These are phyloP conservation scores for Ciconia boyciana DNA, from an alignment of 2,113 vertebrate species.

Conservation along the genomic window DNA sequence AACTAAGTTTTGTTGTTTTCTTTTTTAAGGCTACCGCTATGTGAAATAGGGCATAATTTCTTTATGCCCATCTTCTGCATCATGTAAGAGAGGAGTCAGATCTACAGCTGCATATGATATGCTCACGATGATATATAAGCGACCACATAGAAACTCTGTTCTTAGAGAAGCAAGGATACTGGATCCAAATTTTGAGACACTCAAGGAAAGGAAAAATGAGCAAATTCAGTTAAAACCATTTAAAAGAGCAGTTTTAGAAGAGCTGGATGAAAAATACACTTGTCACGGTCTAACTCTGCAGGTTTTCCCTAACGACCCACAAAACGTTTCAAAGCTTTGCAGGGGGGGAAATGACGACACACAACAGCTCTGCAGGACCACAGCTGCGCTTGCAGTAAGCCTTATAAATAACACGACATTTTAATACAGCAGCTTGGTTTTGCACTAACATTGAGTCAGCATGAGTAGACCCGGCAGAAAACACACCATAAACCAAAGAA, in stretches of 20 bases:
- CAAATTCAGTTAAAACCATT: neutral
- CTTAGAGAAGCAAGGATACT: neutral
- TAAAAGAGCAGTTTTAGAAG: neutral
- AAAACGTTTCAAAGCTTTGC: neutral
- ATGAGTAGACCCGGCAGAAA: neutral
- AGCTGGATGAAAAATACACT: neutral
- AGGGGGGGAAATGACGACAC: neutral
- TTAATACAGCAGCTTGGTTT: neutral
- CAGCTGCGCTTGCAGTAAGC: neutral
- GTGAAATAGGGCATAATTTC: neutral
- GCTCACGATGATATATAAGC: neutral
- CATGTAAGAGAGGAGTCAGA: neutral
- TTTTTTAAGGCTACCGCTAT: neutral
- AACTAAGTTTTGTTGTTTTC: neutral
- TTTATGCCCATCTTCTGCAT: neutral
- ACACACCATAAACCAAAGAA: neutral
- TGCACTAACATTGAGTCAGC: neutral
- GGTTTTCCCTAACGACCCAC: neutral
- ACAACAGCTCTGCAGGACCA: neutral
- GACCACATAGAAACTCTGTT: neutral
- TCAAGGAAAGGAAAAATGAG: neutral
- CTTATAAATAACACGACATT: neutral
- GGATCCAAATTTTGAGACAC: neutral
- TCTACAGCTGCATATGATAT: neutral
- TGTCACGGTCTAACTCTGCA: neutral